Evolutionary conservation across 2,797 vertebrate species (phyloP), one percentile per base, ranked within the genome.

Genomic region (Rousettus madagascariensis): DNA sequence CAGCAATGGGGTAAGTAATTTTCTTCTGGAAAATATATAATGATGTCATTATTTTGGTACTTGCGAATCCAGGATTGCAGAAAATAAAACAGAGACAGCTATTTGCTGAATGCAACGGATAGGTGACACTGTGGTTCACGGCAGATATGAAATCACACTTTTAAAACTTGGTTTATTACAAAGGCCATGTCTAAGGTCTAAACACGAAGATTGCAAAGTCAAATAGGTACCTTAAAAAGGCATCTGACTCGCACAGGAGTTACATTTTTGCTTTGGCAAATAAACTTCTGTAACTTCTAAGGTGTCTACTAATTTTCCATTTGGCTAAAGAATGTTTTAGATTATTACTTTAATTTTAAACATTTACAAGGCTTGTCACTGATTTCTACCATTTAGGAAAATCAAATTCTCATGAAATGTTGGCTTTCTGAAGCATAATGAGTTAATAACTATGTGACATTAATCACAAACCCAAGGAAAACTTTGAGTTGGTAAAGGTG

Each of bases 11-110:
- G 98, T 98, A 98, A 93, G 96, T 96, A 97, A 97, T 97, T 97
- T 98, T 96, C 97, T 98, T 95, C 96, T 97, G 97, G 94, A 97
- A 98, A 97, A 98, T 98, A 97, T 91, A 97, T 97, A 97, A 97
- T 98, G 98, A 98, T 98, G 97, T 98, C 98, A 98, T 98, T 98
- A 97, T 98, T 98, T 98, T 98, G 97, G 96, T 97, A 98, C 97
- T 97, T 83, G 41, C 72, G 95, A 97, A 80, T 97, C 97, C 87
- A 95, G 95, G 95, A 97, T 97, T 78, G 24, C 55, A 83, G 77
- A 90, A 97, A 97, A 88, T 55, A 55, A 69, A 97, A 92, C n/a
- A 96, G 89, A 98, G 92, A 97, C 97, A 98, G 96, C 96, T 89
- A 75, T 65, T 95, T 97, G 95, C 86, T 96, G 88, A 94, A 95